A percentile compares a stretch with the other conserved stretches of the same genome.
Conservation (phyloP, 2,888 invertebrate species). For the Strigamia maritima region DNA sequence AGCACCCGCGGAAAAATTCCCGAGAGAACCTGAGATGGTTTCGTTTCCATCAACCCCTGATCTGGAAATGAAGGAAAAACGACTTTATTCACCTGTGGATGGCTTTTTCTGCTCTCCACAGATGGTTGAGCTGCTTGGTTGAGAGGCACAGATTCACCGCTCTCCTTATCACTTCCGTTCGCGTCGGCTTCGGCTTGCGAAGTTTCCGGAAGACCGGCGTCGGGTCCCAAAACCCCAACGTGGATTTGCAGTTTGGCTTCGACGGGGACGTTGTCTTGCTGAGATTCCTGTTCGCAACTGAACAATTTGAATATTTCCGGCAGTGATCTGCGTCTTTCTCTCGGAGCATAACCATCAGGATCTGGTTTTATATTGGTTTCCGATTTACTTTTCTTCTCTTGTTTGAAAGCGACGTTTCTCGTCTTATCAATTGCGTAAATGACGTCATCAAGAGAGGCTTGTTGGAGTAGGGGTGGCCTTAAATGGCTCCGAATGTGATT, state of each 20-base stretch:
- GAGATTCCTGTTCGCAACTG: conserved; percentile 39
- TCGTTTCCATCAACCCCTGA: conserved; percentile 4
- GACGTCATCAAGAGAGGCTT: conserved; percentile 79
- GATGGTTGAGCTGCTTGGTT: background rate
- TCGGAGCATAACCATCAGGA: background rate
- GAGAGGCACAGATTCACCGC: background rate
- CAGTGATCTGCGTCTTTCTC: conserved; percentile 41
- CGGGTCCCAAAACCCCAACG: conserved; percentile 12
- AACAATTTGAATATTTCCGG: conserved; percentile 40
- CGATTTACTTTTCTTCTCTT: conserved; percentile 14
- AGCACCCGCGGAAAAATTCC: background rate
- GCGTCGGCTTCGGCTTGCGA: background rate
- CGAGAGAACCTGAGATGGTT: background rate
- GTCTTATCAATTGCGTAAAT: conserved; percentile 77
- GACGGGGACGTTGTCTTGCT: conserved; percentile 37
- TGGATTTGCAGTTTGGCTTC: conserved; percentile 39
- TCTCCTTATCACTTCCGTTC: conserved; percentile 4
- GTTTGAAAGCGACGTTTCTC: conserved; percentile 65
- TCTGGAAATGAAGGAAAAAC: background rate
- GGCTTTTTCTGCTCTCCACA: background rate
- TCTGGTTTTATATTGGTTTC: background rate
- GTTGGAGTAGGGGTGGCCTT: conserved; percentile 76
- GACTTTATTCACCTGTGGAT: background rate
- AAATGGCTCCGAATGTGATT: conserved; percentile 60
- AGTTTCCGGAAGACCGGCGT: conserved; percentile 3